A percentile compares a stretch with the other conserved stretches of the same genome.
These are phyloP conservation scores for Egretta garzetta DNA, from an alignment of 2,113 vertebrate genomes.

Conservation along the genomic window DNA sequence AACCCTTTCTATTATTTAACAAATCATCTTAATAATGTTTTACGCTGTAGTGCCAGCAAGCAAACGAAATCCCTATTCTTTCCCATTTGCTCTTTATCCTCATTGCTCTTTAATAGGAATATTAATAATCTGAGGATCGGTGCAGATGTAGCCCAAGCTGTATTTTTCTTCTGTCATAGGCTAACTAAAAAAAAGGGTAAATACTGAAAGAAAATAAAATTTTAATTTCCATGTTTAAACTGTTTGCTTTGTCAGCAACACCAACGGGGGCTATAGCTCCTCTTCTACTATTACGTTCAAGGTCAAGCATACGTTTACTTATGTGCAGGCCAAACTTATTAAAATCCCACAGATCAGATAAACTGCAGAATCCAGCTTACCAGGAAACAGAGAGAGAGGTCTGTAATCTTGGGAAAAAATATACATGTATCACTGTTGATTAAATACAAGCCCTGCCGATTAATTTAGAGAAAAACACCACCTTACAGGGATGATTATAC, in stretches of 20 bases:
- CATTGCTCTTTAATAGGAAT: conserved; percentile 34
- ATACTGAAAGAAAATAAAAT: not conserved
- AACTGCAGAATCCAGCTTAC: conserved; percentile 12
- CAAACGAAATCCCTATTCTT: not conserved
- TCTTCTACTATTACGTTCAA: not conserved
- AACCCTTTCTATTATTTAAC: conserved; percentile 81
- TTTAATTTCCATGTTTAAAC: not conserved
- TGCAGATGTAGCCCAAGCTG: not conserved
- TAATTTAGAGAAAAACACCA: conserved; percentile 9
- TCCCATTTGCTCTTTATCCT: conserved; percentile 33
- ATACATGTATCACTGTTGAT: not conserved
- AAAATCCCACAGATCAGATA: conserved; percentile 40
- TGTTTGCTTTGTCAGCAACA: not conserved
- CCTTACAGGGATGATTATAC: not conserved
- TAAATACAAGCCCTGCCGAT: conserved; percentile 23
- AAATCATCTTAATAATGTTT: conserved; percentile 75
- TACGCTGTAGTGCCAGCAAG: conserved; percentile 6
- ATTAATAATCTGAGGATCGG: not conserved
- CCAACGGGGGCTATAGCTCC: not conserved
- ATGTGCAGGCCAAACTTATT: not conserved
- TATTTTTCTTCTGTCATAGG: not conserved
- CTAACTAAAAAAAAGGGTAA: not conserved
- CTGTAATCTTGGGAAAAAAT: not conserved
- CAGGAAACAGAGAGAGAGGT: not conserved
- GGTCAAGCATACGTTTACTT: not conserved